A percentile compares a stretch with the other conserved stretches of the same genome.
phyloP scores from a whole-genome alignment of 2,113 vertebrate genomes.

The Gadus macrocephalus region DNA sequence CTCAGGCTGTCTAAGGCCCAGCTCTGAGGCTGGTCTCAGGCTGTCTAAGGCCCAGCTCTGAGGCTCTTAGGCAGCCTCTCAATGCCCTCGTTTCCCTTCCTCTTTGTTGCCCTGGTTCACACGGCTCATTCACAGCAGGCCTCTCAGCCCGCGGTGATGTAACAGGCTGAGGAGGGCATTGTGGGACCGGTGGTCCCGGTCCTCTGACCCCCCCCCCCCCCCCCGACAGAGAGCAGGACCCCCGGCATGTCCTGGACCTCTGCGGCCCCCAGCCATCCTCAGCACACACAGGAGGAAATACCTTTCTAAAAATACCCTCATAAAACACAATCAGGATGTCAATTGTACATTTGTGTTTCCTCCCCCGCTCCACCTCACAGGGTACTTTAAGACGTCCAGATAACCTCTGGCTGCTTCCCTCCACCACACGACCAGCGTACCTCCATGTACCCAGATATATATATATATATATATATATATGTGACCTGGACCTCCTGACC shows the following conservation, averaged over 20 bases:
- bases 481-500: too few relatives aligned
- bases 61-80: too few relatives aligned
- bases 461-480: too few relatives aligned
- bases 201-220: constrained; percentile 29
- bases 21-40: too few relatives aligned
- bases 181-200: constrained; percentile 53
- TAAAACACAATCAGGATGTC: constrained; percentile 74
- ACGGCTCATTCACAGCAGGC: not conserved
- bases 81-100: too few relatives aligned
- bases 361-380: constrained; percentile 58
- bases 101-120: not conserved
- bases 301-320: constrained; percentile 71
- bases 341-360: constrained; percentile 70
- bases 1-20: too few relatives aligned
- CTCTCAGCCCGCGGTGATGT: constrained; percentile 21
- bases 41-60: too few relatives aligned
- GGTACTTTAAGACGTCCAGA: constrained; percentile 66
- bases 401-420: constrained; percentile 47
- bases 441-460: too few relatives aligned
- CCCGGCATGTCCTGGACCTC: constrained; percentile 42
- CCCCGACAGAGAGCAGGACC: constrained; percentile 29
- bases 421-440: too few relatives aligned
- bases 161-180: constrained; percentile 22
- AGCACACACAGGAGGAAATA: constrained; percentile 69
- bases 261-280: constrained; percentile 64